Conservation (phyloP, 1,140 invertebrate genomes). For the Anadara kagoshimensis region DNA sequence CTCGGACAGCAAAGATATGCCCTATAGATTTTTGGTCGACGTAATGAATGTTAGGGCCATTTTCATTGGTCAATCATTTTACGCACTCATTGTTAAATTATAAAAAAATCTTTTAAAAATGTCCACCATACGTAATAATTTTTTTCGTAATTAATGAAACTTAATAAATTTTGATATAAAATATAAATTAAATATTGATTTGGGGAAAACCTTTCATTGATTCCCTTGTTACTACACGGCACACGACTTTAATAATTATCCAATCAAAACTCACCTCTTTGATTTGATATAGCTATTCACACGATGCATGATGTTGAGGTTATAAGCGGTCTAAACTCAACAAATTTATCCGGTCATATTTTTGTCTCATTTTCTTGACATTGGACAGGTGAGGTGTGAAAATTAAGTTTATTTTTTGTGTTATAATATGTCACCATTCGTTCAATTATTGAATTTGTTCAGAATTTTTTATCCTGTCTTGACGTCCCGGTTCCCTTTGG, state of each 20-base stretch:
- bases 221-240: not conserved
- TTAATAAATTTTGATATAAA: no score
- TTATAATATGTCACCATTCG: slow-evolving; percentile 5
- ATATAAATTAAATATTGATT: not conserved
- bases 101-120: not conserved
- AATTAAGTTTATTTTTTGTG: slow-evolving; percentile 30
- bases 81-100: slow-evolving; percentile 13
- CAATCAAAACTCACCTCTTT: slow-evolving; percentile 44
- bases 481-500: slow-evolving; percentile 47
- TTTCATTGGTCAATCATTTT: slow-evolving; percentile 11
- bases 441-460: slow-evolving; percentile 13
- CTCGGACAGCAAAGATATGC: slow-evolving; percentile 24
- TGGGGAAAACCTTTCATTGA: slow-evolving; percentile 1
- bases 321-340: slow-evolving; percentile 61
- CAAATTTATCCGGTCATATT: slow-evolving; percentile 59
- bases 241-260: slow-evolving; percentile 7
- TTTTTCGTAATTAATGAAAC: no score
- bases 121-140: no score
- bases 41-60: not conserved
- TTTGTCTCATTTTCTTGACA: slow-evolving; percentile 45
- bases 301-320: slow-evolving; percentile 68
- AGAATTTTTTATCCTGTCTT: slow-evolving; percentile 20
- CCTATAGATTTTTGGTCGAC: slow-evolving; percentile 9
- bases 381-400: slow-evolving; percentile 46
- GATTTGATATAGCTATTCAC: slow-evolving; percentile 43